Conservation (phyloP, 2,797 vertebrate species). For the Glossophaga mutica region DNA sequence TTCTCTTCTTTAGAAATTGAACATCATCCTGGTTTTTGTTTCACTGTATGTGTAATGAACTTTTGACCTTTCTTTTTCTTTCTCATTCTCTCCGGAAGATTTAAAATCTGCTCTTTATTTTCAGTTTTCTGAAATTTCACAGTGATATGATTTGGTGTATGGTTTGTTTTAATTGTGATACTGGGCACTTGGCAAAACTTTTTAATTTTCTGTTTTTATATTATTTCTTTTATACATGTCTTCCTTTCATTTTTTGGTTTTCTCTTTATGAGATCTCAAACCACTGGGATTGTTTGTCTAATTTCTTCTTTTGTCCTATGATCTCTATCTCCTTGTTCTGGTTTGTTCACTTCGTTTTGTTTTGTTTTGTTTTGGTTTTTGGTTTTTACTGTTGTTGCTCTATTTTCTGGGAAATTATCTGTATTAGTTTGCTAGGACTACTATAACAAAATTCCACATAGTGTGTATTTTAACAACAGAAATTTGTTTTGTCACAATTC, state of each 20-base stretch:
- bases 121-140: slow-evolving; percentile 2
- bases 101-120: background rate
- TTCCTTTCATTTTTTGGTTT: background rate
- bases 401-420: background rate
- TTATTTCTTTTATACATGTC: background rate
- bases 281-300: background rate
- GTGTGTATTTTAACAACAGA: background rate
- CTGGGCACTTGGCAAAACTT: background rate
- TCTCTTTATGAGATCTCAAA: background rate
- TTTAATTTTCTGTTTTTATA: background rate
- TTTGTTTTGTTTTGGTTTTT: too few species aligned
- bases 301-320: background rate
- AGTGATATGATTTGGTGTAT: background rate
- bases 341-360: background rate
- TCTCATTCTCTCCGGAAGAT: background rate
- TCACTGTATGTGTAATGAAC: background rate
- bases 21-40: background rate
- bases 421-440: background rate
- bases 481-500: background rate
- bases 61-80: slow-evolving; percentile 16
- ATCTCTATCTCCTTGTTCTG: background rate
- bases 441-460: background rate
- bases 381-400: background rate
- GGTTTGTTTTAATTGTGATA: background rate
- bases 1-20: background rate